Conservation (phyloP, 2,113 vertebrate genomes). For the Rhea americana region DNA sequence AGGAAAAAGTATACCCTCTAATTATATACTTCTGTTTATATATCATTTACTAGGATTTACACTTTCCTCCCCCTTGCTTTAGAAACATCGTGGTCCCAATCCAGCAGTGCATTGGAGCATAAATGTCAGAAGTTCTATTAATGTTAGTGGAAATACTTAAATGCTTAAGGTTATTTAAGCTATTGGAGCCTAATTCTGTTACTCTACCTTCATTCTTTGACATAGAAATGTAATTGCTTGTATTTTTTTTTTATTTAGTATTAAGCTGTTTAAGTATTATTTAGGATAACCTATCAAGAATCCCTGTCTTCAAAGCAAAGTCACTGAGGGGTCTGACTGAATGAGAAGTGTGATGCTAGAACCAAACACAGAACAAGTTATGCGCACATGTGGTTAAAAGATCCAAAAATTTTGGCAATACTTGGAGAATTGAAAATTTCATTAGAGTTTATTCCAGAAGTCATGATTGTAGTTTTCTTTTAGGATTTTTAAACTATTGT, state of each 20-base stretch:
- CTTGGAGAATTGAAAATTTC: background rate
- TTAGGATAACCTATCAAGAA: background rate
- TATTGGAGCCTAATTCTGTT: background rate
- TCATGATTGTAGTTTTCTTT: background rate
- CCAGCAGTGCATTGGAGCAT: background rate
- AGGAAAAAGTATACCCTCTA: background rate
- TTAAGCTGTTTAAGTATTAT: background rate
- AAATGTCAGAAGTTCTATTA: background rate
- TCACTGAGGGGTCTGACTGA: background rate
- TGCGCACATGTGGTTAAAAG: background rate
- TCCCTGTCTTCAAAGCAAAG: background rate
- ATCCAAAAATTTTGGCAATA: background rate
- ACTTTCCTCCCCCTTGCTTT: accelerated
- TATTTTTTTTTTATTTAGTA: background rate
- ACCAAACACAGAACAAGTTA: background rate
- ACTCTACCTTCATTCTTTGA: background rate
- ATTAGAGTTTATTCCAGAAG: background rate
- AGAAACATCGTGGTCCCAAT: background rate
- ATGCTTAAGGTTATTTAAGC: background rate
- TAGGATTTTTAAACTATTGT: background rate
- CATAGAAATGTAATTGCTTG: background rate
- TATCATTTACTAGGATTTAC: background rate
- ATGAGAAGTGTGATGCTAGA: background rate
- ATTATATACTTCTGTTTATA: background rate
- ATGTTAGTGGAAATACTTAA: background rate